Evolutionary conservation across 2,888 invertebrate genomes (phyloP), one percentile per base, ranked within the genome.

Genomic region (Phrixothrix hirtus): DNA sequence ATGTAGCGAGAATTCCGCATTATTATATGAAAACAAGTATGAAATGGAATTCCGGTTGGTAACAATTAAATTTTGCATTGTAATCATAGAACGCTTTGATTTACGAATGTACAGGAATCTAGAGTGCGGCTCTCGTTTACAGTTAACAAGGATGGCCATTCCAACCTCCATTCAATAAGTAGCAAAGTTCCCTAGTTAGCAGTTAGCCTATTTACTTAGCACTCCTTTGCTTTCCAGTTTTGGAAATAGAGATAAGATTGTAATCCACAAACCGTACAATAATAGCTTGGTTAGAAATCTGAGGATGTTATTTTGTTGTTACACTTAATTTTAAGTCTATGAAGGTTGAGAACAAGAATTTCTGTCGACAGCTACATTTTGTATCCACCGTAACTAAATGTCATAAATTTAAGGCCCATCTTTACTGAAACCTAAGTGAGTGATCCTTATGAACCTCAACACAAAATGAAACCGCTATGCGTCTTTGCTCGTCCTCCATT

Each of bases 141-240:
- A 59, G 65, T 62, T 68, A 68, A 65, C 67, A 68, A 67, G 64
- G 65, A 67, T 64, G 67, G 66, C 61, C 69, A 68, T 72, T 70
- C 63, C 64, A 57, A 60, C 61, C 62, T 62, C 70, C 70, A 72
- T 73, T 73, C 71, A 71, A 73, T 73, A 72, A 73, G 69, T 71
- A 67, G 63, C 67, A 63, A 73, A 71, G 68, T 71, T 72, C 70
- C 63, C 71, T 68, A 71, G 72, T 72, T 71, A 71, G 72, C 67
- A 71, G 72, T 73, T 71, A 66, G 64, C 63, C 64, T 70, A 69
- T 71, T 71, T 71, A 69, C 70, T 69, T 68, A 67, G 60, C 59
- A 50, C 51, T 59, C 56, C 59, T 55, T 56, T 55, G 52, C 53
- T 46, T 38, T 42, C 37, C 49, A 36, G 41, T 50, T 50, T 50